Percentiles rank a stretch among this genome's conserved stretches.
Evolutionary conservation across 2,797 vertebrate genomes (phyloP).

Genomic region (Sebastes nivosus): DNA sequence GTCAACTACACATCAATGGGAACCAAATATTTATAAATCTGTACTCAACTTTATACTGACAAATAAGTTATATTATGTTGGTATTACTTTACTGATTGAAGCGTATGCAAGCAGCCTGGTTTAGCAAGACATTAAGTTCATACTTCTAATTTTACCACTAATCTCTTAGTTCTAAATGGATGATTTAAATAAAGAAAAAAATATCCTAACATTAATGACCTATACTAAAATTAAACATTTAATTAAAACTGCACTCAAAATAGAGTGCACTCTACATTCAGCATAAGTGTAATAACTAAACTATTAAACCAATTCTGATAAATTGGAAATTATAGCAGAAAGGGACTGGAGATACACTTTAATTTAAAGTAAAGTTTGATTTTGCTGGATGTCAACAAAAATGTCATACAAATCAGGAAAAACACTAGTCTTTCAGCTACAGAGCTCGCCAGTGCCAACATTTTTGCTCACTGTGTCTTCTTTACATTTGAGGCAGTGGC

Average conservation of each 20-base stretch:
- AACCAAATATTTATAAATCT: neutral
- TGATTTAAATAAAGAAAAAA: neutral
- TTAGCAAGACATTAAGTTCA: neutral
- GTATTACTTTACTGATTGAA: neutral
- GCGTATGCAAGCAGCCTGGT: neutral
- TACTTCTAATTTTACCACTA: neutral
- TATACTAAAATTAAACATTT: conserved; percentile 71
- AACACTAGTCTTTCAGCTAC: neutral
- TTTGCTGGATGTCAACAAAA: neutral
- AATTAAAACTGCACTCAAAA: conserved; percentile 73
- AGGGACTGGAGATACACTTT: neutral
- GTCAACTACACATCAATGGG: neutral
- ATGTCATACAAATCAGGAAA: neutral
- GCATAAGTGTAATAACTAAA: conserved; percentile 2
- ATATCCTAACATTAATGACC: conserved; percentile 62
- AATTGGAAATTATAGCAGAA: conserved; percentile 7
- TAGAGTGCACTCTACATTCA: conserved; percentile 58
- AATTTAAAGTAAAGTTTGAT: conserved; percentile 3
- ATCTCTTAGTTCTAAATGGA: conserved; percentile 40
- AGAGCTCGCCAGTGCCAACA: neutral
- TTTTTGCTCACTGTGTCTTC: neutral
- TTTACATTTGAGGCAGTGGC: neutral
- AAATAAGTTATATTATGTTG: neutral
- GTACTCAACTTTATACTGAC: neutral
- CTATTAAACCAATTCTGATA: conserved; percentile 8